Percentiles rank a stretch among this genome's conserved stretches.
Conservation (phyloP, 2,797 vertebrate species). For the Halcyon badia region DNA sequence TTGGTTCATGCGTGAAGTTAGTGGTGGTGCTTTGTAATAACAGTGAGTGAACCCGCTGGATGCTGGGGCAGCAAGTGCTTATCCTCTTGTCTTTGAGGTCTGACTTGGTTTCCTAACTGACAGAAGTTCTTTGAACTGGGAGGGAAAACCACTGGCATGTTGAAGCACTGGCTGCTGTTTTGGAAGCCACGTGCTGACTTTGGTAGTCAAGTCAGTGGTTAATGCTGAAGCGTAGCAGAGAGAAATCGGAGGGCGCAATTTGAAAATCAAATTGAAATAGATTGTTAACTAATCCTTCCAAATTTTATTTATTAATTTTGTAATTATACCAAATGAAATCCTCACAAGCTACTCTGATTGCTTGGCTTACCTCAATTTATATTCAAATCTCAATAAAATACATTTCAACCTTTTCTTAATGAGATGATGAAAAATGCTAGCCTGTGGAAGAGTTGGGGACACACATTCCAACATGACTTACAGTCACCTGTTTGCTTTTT, state of each 20-base stretch:
- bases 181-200: not conserved
- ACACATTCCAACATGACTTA: conserved; percentile 1
- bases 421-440: conserved; percentile 33
- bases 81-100: not conserved
- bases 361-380: conserved; percentile 51
- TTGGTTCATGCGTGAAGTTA: not conserved
- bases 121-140: not conserved
- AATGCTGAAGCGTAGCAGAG: not conserved
- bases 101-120: not conserved
- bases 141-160: not conserved
- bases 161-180: not conserved
- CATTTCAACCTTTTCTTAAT: conserved; percentile 49
- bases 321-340: conserved; percentile 45
- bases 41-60: not conserved
- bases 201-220: not conserved
- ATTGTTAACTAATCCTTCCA: conserved; percentile 58
- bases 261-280: conserved; percentile 47
- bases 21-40: not conserved
- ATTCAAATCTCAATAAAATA: conserved; percentile 53
- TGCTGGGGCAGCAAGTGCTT: not conserved
- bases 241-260: not conserved
- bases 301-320: conserved; percentile 68
- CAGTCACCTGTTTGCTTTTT: conserved; percentile 64
- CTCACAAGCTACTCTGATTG: conserved; percentile 35
- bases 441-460: not conserved